Conservation (phyloP, 1,140 invertebrate species). For the Euwallacea fornicatus region DNA sequence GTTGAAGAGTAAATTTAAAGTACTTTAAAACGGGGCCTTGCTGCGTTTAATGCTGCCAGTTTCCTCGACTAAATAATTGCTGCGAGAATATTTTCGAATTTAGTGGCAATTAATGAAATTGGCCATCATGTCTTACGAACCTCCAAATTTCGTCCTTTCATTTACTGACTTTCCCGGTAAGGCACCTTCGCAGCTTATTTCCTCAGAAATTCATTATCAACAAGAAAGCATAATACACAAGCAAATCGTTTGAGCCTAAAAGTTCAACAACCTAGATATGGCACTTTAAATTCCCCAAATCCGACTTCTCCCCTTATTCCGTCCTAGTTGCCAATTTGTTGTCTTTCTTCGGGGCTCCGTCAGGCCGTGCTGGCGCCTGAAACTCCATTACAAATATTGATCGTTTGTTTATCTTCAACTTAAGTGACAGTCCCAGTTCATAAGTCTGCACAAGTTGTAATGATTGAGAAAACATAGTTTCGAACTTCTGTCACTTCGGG, state of each 20-base stretch:
- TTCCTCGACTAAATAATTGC: too few species aligned
- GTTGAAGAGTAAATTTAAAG: too few species aligned
- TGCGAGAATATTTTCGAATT: too few species aligned
- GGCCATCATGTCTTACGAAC: too few species aligned
- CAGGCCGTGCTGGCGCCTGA: constrained; percentile 1
- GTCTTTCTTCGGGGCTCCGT: background rate
- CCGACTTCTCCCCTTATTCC: background rate
- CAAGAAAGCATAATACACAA: background rate
- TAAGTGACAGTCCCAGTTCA: background rate
- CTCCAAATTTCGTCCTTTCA: too few species aligned
- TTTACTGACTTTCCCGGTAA: too few species aligned
- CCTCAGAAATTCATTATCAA: too few species aligned
- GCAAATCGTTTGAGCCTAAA: too few species aligned
- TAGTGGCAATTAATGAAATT: too few species aligned
- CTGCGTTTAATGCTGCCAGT: too few species aligned
- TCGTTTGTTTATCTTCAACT: constrained; percentile 7
- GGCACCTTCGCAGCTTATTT: background rate
- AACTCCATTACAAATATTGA: constrained; percentile 10
- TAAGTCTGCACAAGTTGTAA: background rate
- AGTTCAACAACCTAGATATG: constrained; percentile 7
- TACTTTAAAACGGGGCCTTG: too few species aligned
- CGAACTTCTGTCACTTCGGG: background rate
- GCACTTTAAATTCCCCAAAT: background rate
- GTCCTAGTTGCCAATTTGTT: constrained; percentile 2
- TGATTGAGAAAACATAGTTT: background rate